A percentile compares a stretch with the other conserved stretches of the same genome.
Evolutionary conservation across 2,797 vertebrate species (phyloP).

Genomic region (Sebastes vulpes): DNA sequence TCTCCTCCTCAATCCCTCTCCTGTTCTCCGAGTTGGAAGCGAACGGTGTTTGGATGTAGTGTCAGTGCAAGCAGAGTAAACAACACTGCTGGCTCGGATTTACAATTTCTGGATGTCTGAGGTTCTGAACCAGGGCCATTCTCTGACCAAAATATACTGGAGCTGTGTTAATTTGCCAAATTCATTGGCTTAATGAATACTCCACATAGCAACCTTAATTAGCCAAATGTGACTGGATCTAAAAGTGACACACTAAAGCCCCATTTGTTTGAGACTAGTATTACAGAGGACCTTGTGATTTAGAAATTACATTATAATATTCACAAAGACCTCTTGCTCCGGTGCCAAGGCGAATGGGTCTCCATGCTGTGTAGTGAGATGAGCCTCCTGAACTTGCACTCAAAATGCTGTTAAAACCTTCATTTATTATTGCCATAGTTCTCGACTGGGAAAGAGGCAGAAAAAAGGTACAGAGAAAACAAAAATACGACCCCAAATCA

Average conservation of each 20-base stretch:
- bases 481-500: too few relatives aligned
- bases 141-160: slow-evolving; percentile 46
- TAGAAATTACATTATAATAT: neutral
- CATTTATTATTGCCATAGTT: neutral
- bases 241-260: slow-evolving; percentile 15
- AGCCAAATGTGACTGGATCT: neutral
- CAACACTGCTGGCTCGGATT: slow-evolving; percentile 50
- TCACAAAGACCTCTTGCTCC: neutral
- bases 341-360: neutral
- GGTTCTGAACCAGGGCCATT: slow-evolving; percentile 60
- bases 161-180: slow-evolving; percentile 60
- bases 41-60: slow-evolving; percentile 39
- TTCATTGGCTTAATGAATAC: slow-evolving; percentile 26
- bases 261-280: neutral
- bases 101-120: slow-evolving; percentile 64
- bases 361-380: neutral
- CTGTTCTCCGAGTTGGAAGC: slow-evolving; percentile 39
- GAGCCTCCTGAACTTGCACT: neutral
- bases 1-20: slow-evolving; percentile 41
- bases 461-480: neutral
- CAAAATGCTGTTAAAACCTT: neutral
- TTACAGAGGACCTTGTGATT: neutral
- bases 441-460: neutral
- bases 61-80: slow-evolving; percentile 60
- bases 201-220: neutral